Evolutionary conservation across 2,888 invertebrate species (phyloP), one percentile per base, ranked within the genome.

Genomic region (Cataglyphis cursor): DNA sequence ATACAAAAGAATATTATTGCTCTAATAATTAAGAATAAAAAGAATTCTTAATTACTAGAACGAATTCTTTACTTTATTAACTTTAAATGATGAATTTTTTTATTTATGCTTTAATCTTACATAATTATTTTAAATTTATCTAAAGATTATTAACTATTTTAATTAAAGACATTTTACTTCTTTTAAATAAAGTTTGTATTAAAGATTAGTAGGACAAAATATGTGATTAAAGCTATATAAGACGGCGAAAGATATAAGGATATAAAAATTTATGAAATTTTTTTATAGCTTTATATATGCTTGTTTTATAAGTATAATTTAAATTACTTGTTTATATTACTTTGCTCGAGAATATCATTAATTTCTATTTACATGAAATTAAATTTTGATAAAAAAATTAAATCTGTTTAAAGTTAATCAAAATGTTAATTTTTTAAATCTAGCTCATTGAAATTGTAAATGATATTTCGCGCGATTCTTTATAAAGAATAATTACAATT

Each of bases 401-500:
- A 74, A 44, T 62, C 28, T 74, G 75, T 75, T 41, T 48, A 24
- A 75, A 66, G 35, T 66, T 51, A 66, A 66, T 75, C 21, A 75
- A 75, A 75, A 68, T 75, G 51, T 68, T 66, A 75, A 66, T 75
- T 75, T 66, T 28, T 66, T 9, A 31, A 41, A 15, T 65, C 5
- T 0, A 75, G 6, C 24, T 65, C 24, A 35, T 65, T 64, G 31
- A 74, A 48, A 74, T 62, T 62, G 1, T 51, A 65, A 21, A 75
- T 51, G 9, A 35, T 48, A 18, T 66, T 65, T 62, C 12, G 31
- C 12, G 1, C 3, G 24, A 65, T 18, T 75, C 35, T 35, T 44
- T 51, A 24, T 18, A 65, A 65, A 21, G 12, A 75, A 64, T 75
- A 51, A 35, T 64, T 64, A 10, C 21, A 74, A 31, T 10, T 48